A percentile compares a stretch with the other conserved stretches of the same genome.
Evolutionary conservation across 2,113 vertebrate species (phyloP).

Genomic region (Calcarius ornatus): DNA sequence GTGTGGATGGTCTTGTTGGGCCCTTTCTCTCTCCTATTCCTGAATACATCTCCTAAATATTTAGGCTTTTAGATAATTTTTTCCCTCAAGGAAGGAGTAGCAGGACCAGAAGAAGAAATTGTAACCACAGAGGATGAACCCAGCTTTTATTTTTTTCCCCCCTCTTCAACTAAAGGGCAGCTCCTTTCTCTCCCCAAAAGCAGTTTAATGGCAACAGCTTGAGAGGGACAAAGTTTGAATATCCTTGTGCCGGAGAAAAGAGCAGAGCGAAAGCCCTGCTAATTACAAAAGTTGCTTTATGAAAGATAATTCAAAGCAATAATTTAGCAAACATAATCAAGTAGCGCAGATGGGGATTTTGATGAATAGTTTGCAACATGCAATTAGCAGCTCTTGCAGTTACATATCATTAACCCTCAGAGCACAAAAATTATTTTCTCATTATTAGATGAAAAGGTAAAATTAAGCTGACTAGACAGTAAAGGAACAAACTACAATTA

Average conservation of each 20-base stretch:
- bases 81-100: not conserved
- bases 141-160: slow-evolving; percentile 6
- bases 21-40: not conserved
- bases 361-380: slow-evolving; percentile 99
- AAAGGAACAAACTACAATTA: slow-evolving; percentile 94
- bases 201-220: slow-evolving; percentile 69
- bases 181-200: slow-evolving; percentile 67
- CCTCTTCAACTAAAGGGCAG: slow-evolving; percentile 53
- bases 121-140: not conserved
- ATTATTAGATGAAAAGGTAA: slow-evolving; percentile 98
- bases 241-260: slow-evolving; percentile 84
- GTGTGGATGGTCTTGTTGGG: not conserved
- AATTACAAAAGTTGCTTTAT: slow-evolving; percentile 99
- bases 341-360: slow-evolving; percentile 96
- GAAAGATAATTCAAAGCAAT: slow-evolving; percentile 99
- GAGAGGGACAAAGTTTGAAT: slow-evolving; percentile 79
- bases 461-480: slow-evolving; percentile 98
- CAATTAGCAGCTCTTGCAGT: slow-evolving; percentile 97
- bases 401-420: slow-evolving; percentile 99
- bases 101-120: not conserved
- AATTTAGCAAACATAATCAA: slow-evolving; percentile 99
- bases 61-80: not conserved
- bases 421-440: slow-evolving; percentile 98
- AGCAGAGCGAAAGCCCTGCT: slow-evolving; percentile 87
- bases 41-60: not conserved